These are phyloP conservation scores for Aethes cnicana DNA, from an alignment of 2,888 invertebrate species.

Conservation along the genomic window DNA sequence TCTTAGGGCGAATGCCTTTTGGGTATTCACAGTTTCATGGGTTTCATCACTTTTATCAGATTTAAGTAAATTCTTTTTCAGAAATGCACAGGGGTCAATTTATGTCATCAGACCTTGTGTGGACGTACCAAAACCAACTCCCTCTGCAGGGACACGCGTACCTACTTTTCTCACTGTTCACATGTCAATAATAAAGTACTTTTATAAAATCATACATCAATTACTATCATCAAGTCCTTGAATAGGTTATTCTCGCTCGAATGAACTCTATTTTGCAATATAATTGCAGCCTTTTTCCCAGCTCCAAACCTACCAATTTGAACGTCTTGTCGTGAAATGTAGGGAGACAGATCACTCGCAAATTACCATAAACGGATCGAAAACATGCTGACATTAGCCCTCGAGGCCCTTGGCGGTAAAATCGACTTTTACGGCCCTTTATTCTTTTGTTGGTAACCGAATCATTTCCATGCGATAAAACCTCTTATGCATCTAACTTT, in stretches of 20 bases:
- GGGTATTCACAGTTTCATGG: too few species aligned
- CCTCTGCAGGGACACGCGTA: too few species aligned
- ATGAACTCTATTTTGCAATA: too few species aligned
- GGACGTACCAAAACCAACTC: not conserved
- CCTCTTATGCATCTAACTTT: constrained; percentile 38
- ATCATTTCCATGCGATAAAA: constrained; percentile 45
- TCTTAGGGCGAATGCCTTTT: too few species aligned
- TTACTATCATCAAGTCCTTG: too few species aligned
- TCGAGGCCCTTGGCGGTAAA: constrained; percentile 35
- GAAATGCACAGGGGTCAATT: too few species aligned
- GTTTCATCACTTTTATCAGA: too few species aligned
- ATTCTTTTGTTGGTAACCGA: constrained; percentile 39
- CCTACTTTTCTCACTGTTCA: too few species aligned
- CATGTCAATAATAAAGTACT: too few species aligned
- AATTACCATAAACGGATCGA: constrained; percentile 44
- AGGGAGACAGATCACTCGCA: constrained; percentile 36
- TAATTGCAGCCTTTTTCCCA: constrained; percentile 13
- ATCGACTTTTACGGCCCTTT: constrained; percentile 43
- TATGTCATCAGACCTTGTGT: too few species aligned
- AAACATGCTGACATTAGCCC: constrained; percentile 43
- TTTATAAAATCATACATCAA: not conserved
- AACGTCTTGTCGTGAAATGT: constrained; percentile 29
- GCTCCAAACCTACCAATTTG: constrained; percentile 28
- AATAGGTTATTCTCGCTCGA: too few species aligned
- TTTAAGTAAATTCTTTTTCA: too few species aligned